Evolutionary conservation across 30 jellyfish, hydroid and myxozoan species (phyloP), one percentile per base, ranked within the genome.

Genomic region (Aurelia aurita): DNA sequence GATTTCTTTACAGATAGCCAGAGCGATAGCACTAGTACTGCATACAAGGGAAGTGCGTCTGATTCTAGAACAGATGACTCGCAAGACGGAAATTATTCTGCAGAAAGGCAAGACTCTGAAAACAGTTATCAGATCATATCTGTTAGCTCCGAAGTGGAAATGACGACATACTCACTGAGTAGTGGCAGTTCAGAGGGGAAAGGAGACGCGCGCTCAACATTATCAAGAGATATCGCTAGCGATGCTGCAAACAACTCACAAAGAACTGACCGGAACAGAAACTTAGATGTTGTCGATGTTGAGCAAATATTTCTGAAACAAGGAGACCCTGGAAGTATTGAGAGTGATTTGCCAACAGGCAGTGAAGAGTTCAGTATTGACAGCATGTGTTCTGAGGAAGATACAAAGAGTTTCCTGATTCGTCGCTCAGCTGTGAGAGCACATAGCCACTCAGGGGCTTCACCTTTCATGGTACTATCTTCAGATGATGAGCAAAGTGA

Each of bases 391-490:
- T 49, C 93, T 35, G 93, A 83, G 47, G 87, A 70, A 58, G 76
- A 70, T 15, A 51, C 68, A 6, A 67, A 68, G 64, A 66, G 79
- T 53, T 82, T 67, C 44, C 53, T 83, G 22, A 71, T 83, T 57
- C 86, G 93, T 9, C 93, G 93, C 15, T 83, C 93, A 43, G 53
- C 43, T 28, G 39, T 74, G 3, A 70, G 64, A 49, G 27, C 73
- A 15, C 77, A 66, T n/a, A 39, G 45, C 23, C 58, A 51, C 11
- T 67, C 88, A 14, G 95, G 74, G 28, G 45, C 78, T 9, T 85
- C 95, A 35, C 95, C 95, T 13, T 85, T 85, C 69, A 85, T 75
- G 88, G 72, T 85, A 1, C 81, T 85, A 2, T 57, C 79, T 7
- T 85, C 95, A 5, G 84, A 85, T 29, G 95, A 59, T 22, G 95